Evolutionary conservation across 2,797 vertebrate species (phyloP).

Genomic region (Pelobates cultripes): DNA sequence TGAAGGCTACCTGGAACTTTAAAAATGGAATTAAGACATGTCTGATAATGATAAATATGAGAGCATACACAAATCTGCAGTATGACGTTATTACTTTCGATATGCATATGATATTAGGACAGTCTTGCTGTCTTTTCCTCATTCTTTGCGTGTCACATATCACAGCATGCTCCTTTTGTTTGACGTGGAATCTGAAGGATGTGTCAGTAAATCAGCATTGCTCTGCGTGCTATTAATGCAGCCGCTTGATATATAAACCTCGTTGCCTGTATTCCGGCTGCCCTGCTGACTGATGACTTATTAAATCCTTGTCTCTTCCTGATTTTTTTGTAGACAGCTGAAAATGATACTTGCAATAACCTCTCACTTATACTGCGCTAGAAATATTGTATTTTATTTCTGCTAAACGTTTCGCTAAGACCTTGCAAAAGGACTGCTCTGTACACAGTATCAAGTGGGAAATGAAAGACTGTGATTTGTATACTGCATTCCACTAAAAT

Average conservation of each 20-base stretch:
- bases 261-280: conserved; percentile 47
- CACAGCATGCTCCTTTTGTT: conserved; percentile 52
- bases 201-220: conserved; percentile 48
- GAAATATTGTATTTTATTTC: conserved; percentile 43
- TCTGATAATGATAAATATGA: conserved; percentile 8
- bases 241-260: conserved; percentile 52
- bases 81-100: conserved; percentile 32
- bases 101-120: conserved; percentile 46
- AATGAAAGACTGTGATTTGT: neutral
- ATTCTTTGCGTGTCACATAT: conserved; percentile 47
- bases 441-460: neutral
- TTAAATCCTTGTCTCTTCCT: conserved; percentile 50
- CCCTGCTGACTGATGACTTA: conserved; percentile 55
- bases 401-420: conserved; percentile 31
- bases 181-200: conserved; percentile 46
- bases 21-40: neutral
- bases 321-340: conserved; percentile 50
- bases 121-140: conserved; percentile 25
- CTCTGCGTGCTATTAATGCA: conserved; percentile 47
- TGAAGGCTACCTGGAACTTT: too few species aligned
- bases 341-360: conserved; percentile 53
- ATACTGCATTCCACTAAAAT: neutral
- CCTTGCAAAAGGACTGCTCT: conserved; percentile 1
- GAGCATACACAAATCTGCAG: neutral
- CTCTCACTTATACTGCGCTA: conserved; percentile 35